Evolutionary conservation across 2,888 invertebrate species (phyloP), one percentile per base, ranked within the genome.

Genomic region (Parthenolecanium corni): DNA sequence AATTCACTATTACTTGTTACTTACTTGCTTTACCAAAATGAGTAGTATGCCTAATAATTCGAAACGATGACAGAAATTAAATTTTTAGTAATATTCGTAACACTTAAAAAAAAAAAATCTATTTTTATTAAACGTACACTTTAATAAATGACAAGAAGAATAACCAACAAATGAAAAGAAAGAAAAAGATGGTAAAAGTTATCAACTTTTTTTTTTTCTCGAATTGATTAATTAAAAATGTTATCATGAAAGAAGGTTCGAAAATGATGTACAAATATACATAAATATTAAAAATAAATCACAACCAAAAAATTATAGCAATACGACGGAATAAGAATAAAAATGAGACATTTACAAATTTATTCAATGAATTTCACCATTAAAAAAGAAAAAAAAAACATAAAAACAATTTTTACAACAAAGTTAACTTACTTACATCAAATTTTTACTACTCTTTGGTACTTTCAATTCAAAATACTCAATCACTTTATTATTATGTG

Each of bases 111-210:
- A n/a, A 38, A 54, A 57, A 57, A 57, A 57, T 57, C 14, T 31
- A 57, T 57, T 57, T n/a, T 57, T 57, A 57, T 57, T 57, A 25
- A 57, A 57, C 57, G 46, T 24, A 54, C 44, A 57, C 57, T 57
- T 57, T 57, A 46, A 57, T 46, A 46, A 57, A 57, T 46, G 57
- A 57, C 57, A 57, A 57, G 57, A 57, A 46, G 25, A 57, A 44
- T 46, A 57, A 57, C 47, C 57, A 57, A 57, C 57, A 57, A 57
- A 46, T 57, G 25, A 44, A 57, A 57, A 47, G 16, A 38, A 38
- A 11, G 38, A 14, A 11, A 42, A 54, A 57, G 46, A 57, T 57
- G 46, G 57, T 46, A 57, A 57, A 57, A 46, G 46, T 20, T 46
- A 25, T 20, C 25, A 18, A 14, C 14, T 42, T 38, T 38, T 38